Conservation (phyloP, 2,888 invertebrate species). For the Prosopocoilus inquinatus region DNA sequence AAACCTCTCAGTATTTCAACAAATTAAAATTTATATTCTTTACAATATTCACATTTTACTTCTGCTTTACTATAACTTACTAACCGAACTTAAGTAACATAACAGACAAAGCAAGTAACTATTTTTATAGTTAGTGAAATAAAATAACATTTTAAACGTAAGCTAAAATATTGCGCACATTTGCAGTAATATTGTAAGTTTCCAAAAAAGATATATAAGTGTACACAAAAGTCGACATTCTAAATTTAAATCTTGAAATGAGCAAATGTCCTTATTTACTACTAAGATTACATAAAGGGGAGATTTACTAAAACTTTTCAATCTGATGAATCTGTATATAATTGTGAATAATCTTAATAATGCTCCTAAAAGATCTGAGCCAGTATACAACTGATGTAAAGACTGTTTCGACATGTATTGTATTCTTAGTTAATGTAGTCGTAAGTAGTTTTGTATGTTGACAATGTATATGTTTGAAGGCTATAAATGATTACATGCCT, state of each 20-base stretch:
- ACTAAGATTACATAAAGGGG: too few relatives aligned
- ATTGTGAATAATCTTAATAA: conserved; percentile 26
- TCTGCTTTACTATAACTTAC: background rate
- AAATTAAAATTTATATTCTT: too few relatives aligned
- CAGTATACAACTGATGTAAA: conserved; percentile 37
- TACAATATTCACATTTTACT: too few relatives aligned
- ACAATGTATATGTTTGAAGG: conserved; percentile 9
- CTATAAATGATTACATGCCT: conserved; percentile 17
- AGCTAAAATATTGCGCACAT: background rate
- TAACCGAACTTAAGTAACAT: too few relatives aligned
- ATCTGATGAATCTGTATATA: conserved; percentile 10
- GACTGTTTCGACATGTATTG: conserved; percentile 34
- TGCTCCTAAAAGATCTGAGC: conserved; percentile 35
- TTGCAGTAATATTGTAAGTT: conserved; percentile 2
- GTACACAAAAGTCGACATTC: too few relatives aligned
- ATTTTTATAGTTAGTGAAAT: conserved; percentile 1
- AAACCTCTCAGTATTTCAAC: too few relatives aligned
- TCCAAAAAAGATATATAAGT: too few relatives aligned
- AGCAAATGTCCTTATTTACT: too few relatives aligned
- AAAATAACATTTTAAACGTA: background rate
- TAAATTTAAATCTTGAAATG: too few relatives aligned
- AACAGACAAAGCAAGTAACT: conserved; percentile 2
- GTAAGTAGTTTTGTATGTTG: conserved; percentile 12
- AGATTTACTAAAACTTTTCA: too few relatives aligned
- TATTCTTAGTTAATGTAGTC: conserved; percentile 8